Conservation (phyloP, 1,140 invertebrate species). For the Hormaphis cornu region DNA sequence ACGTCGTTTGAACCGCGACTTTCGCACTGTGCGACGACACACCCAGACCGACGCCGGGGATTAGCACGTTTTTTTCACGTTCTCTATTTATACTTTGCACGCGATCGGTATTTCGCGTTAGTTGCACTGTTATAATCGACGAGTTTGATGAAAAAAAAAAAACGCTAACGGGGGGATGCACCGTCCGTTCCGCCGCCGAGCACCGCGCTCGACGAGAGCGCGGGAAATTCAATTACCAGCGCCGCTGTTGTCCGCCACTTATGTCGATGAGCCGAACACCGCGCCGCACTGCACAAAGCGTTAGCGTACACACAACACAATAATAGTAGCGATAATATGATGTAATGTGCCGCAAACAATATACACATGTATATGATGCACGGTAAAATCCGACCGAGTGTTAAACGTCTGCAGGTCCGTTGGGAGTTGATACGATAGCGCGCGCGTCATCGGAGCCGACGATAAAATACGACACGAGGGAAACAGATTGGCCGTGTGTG, state of each 20-base stretch:
- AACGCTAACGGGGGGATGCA: background rate
- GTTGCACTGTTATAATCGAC: too few species aligned
- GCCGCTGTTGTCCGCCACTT: slow-evolving; percentile 18
- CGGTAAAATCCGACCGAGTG: slow-evolving; percentile 19
- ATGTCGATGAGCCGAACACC: slow-evolving; percentile 18
- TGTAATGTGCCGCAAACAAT: background rate
- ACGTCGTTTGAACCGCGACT: too few species aligned
- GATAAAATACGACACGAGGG: background rate
- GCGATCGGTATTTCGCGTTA: too few species aligned
- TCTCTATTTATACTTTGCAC: too few species aligned
- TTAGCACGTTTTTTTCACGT: too few species aligned
- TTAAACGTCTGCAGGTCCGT: slow-evolving; percentile 18
- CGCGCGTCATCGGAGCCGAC: background rate
- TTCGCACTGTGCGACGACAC: too few species aligned
- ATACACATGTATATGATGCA: background rate
- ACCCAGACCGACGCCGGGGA: too few species aligned
- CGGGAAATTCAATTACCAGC: slow-evolving; percentile 27
- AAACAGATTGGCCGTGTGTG: slow-evolving; percentile 23
- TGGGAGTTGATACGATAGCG: slow-evolving; percentile 16
- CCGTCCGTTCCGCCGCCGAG: too few species aligned
- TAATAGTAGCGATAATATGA: background rate
- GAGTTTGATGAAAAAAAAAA: too few species aligned
- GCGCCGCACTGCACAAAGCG: too few species aligned
- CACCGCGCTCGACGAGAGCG: too few species aligned
- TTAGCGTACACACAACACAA: background rate